Evolutionary conservation across 2,888 invertebrate species (phyloP).

Genomic region (Oligia fasciuncula): DNA sequence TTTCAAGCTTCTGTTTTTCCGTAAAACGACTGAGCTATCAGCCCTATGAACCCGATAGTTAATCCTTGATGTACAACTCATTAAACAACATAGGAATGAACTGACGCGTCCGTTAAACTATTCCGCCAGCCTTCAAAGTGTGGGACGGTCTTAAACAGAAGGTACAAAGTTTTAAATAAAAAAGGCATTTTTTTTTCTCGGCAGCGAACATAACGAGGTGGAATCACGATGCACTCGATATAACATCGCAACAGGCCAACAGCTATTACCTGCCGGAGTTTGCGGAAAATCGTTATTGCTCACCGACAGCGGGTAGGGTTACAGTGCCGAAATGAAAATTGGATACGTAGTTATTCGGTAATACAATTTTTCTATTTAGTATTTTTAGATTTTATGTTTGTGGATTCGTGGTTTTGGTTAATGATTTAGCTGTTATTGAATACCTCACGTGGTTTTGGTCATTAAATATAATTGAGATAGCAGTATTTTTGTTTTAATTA

Average conservation of each 20-base stretch:
- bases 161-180: conserved; percentile 51
- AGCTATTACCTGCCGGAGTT: conserved; percentile 80
- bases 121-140: conserved; percentile 20
- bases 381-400: background rate
- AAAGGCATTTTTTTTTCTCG: conserved; percentile 50
- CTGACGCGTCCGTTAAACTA: conserved; percentile 15
- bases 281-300: conserved; percentile 82
- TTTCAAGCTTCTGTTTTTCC: background rate
- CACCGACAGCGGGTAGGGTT: conserved; percentile 62
- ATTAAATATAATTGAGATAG: background rate
- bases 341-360: conserved; percentile 16
- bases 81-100: conserved; percentile 17
- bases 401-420: background rate
- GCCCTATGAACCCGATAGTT: background rate
- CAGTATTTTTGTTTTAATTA: background rate
- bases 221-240: conserved; percentile 78
- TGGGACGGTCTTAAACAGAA: conserved; percentile 24
- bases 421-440: background rate
- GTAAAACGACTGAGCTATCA: background rate
- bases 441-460: background rate
- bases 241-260: conserved; percentile 76
- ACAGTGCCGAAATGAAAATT: conserved; percentile 47
- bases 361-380: background rate
- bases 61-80: conserved; percentile 34
- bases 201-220: conserved; percentile 69